A percentile compares a stretch with the other conserved stretches of the same genome.
Conservation (phyloP, 2,888 invertebrate genomes). For the Heliconius sara region DNA sequence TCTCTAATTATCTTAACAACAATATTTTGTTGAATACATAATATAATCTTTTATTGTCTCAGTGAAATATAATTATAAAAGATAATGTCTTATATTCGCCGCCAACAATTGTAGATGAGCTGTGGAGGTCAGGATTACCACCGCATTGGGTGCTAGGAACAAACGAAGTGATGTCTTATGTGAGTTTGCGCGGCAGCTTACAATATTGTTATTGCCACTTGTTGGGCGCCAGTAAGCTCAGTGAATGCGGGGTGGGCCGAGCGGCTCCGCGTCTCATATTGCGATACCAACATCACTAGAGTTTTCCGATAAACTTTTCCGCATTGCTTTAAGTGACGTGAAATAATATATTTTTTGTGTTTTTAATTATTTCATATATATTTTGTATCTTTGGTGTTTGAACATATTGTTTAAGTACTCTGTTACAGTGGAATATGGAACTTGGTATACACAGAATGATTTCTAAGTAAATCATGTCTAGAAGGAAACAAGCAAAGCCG, state of each 20-base stretch:
- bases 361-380: background rate
- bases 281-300: slow-evolving; percentile 49
- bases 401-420: background rate
- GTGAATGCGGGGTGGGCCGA: slow-evolving; percentile 75
- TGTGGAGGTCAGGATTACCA: slow-evolving; percentile 22
- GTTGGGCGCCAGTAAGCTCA: slow-evolving; percentile 81
- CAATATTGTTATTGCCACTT: slow-evolving; percentile 80
- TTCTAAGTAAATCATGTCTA: slow-evolving; percentile 80
- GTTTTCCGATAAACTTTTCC: slow-evolving; percentile 69
- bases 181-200: slow-evolving; percentile 80
- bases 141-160: slow-evolving; percentile 50
- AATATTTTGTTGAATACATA: no score
- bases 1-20: background rate
- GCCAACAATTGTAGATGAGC: background rate
- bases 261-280: slow-evolving; percentile 60
- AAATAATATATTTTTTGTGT: no score
- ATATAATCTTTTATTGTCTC: no score
- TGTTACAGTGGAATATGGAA: slow-evolving; percentile 2
- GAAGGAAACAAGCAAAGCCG: slow-evolving; percentile 89
- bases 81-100: no score
- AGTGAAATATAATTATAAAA: no score
- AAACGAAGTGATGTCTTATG: slow-evolving; percentile 56
- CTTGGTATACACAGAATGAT: slow-evolving; percentile 44
- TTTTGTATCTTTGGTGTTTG: slow-evolving; percentile 15
- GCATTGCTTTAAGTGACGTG: background rate